A percentile compares a stretch with the other conserved stretches of the same genome.
These are phyloP conservation scores for Phalanger gymnotis DNA, from an alignment of 2,797 vertebrate species.

Conservation along the genomic window DNA sequence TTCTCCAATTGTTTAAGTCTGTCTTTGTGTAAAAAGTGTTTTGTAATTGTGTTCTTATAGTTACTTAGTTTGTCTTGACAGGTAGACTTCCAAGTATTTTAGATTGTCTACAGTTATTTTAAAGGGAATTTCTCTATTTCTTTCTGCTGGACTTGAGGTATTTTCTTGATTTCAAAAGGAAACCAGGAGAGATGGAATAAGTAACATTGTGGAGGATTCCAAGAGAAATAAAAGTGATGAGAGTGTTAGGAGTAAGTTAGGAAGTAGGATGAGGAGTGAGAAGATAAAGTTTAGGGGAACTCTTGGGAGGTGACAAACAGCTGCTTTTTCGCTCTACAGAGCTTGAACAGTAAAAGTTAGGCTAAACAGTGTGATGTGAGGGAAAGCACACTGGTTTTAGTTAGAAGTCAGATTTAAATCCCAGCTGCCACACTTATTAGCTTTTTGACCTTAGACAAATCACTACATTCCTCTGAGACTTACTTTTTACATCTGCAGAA, in stretches of 20 bases:
- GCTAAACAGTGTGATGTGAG: neutral
- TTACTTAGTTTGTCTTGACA: neutral
- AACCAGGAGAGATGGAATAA: constrained; percentile 1
- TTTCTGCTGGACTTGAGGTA: neutral
- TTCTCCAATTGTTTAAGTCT: neutral
- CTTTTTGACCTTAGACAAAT: neutral
- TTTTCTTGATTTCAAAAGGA: neutral
- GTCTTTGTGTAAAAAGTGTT: neutral
- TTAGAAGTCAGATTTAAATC: neutral
- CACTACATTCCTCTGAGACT: neutral
- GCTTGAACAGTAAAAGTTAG: neutral
- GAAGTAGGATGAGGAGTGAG: neutral
- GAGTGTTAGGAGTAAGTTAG: neutral
- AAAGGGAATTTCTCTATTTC: neutral
- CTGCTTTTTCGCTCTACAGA: neutral
- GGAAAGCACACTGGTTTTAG: neutral
- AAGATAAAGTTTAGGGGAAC: neutral
- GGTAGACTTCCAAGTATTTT: neutral
- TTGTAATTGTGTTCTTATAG: neutral
- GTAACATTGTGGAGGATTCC: constrained; percentile 30
- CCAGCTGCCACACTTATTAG: neutral
- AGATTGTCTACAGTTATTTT: neutral
- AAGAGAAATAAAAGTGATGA: neutral
- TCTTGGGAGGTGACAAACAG: neutral
- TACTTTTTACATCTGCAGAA: neutral